A percentile compares a stretch with the other conserved stretches of the same genome.
phyloP scores from a whole-genome alignment of 2,888 invertebrate genomes.

The Drosophila colorata region DNA sequence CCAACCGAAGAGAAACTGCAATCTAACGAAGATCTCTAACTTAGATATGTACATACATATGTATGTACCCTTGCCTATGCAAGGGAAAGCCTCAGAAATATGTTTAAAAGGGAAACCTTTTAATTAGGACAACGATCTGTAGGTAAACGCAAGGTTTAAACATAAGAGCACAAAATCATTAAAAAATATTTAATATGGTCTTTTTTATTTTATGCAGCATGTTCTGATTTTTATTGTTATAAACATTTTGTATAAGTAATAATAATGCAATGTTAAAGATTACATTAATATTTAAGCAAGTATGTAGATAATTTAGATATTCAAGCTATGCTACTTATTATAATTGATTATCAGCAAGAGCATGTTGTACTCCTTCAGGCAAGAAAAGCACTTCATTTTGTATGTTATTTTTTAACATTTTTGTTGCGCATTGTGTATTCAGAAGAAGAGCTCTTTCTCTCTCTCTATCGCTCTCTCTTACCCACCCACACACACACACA shows the following conservation, averaged over 20 bases:
- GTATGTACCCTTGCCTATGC: too few relatives aligned
- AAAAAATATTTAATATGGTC: too few relatives aligned
- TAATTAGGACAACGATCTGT: neutral
- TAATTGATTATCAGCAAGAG: slow-evolving; percentile 33
- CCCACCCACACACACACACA: slow-evolving; percentile 1
- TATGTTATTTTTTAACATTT: slow-evolving; percentile 29
- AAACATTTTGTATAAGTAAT: too few relatives aligned
- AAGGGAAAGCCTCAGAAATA: too few relatives aligned
- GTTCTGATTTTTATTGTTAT: neutral
- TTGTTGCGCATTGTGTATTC: slow-evolving; percentile 48
- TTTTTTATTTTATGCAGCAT: neutral
- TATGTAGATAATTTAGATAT: slow-evolving; percentile 7
- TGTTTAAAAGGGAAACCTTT: too few relatives aligned
- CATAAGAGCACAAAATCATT: neutral
- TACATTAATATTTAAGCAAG: neutral
- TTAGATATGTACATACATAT: too few relatives aligned
- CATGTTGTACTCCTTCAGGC: slow-evolving; percentile 24
- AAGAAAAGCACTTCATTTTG: slow-evolving; percentile 42
- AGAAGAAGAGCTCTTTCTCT: slow-evolving; percentile 21
- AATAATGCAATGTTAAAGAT: too few relatives aligned
- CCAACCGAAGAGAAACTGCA: too few relatives aligned
- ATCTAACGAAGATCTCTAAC: too few relatives aligned
- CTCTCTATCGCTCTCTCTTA: slow-evolving; percentile 4
- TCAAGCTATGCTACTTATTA: slow-evolving; percentile 22
- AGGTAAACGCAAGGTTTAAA: neutral